A percentile compares a stretch with the other conserved stretches of the same genome.
Evolutionary conservation across 2,888 invertebrate genomes (phyloP).

Genomic region (Chymomyza caudatula): DNA sequence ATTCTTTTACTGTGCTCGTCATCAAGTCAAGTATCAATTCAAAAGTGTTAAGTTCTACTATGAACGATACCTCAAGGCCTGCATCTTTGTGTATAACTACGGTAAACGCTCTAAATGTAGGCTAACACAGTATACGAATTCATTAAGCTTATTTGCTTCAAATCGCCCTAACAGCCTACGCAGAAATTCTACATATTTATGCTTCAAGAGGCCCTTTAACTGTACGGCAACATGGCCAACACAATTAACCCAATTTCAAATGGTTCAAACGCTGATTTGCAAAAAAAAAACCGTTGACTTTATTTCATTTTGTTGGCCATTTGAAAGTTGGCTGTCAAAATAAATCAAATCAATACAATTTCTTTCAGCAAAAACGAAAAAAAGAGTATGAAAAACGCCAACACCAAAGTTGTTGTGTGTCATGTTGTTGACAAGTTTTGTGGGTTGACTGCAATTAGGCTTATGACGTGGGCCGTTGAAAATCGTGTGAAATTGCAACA

Average conservation of each 20-base stretch:
- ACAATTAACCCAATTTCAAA: conserved; percentile 66
- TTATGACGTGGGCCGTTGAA: conserved; percentile 41
- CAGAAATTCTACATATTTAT: conserved; percentile 18
- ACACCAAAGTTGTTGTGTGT: conserved; percentile 18
- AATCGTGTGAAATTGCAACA: conserved; percentile 47
- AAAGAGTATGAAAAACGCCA: conserved; percentile 35
- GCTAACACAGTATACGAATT: no score
- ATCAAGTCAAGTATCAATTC: no score
- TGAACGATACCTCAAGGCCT: no score
- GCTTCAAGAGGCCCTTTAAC: conserved; percentile 39
- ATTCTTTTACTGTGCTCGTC: no score
- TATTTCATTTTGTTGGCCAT: conserved; percentile 12
- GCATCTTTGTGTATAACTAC: no score
- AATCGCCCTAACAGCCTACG: conserved; percentile 29
- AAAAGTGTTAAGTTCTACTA: no score
- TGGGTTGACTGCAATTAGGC: conserved; percentile 51
- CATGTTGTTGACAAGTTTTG: conserved; percentile 21
- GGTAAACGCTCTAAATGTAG: background rate
- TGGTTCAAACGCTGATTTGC: conserved; percentile 5
- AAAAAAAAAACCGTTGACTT: conserved; percentile 2
- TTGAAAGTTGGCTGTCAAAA: conserved; percentile 54
- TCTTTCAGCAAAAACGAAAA: conserved; percentile 16
- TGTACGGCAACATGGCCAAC: conserved; percentile 20
- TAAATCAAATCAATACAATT: conserved; percentile 53
- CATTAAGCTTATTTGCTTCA: background rate